Base-by-base conservation (phyloP, 2,113 vertebrate species). In the Vulpes lagopus region DNA sequence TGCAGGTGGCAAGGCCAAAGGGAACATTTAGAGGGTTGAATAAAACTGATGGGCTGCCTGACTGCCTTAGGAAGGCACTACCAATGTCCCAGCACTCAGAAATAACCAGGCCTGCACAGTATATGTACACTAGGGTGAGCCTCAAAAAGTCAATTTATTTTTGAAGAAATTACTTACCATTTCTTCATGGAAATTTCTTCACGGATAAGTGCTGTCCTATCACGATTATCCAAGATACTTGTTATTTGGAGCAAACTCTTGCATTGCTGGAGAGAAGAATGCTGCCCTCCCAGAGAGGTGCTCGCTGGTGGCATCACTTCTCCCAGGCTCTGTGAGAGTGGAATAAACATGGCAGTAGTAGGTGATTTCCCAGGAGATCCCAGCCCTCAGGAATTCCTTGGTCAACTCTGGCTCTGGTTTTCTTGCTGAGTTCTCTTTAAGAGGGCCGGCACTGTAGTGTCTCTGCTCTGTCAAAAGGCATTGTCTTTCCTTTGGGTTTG, bases 401-500 rank as follows among this genome's bases (percentile, higher is more conserved):
- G 25, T 32, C 64, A 65, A 27, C 19, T 14, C 78, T 83, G 57
- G 64, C 81, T 90, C 78, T 60, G 57, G 35, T 71, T 15, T 60
- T 74, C 27, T 49, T 25, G 32, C 51, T 3, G 27, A 53, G 69
- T 82, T 90, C 89, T 90, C 23, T 71, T 85, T 79, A 84, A 92
- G 90, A 97, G 79, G 53, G 84, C 10, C 0, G 0, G 55, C 38
- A 4, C 80, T 16, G 59, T 80, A 57, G 64, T 67, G 49, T 57
- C 53, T 95, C 27, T 92, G 65, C 67, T 74, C 86, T 90, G 83
- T 78, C 93, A 95, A 83, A 74, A 9, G 89, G 60, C 35, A 53
- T 92, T 51, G 9, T 89, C 92, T 94, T 97, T 89, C 35, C 85
- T 96, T 96, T 95, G 94, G 94, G 84, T 79, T 98, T 97, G 62